Evolutionary conservation across 2,797 vertebrate species (phyloP), one percentile per base, ranked within the genome.

Genomic region (Remorina albescens): DNA sequence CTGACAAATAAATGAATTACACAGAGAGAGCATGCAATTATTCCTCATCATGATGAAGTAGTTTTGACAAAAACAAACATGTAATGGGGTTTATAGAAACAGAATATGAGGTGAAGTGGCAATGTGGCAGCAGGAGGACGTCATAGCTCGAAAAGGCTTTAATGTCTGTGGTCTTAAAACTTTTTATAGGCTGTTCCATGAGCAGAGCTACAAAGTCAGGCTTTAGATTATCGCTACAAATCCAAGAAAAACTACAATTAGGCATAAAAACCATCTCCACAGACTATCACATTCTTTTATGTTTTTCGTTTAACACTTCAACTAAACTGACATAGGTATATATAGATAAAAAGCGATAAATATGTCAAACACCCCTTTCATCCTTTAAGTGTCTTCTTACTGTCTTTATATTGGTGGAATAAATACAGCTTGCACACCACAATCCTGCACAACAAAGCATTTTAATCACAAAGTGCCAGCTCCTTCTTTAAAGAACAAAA

Each of bases 141-240:
- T 66, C 51, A 12, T 30, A 13, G 61, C 58, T 56, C 68, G 47
- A 56, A 74, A 74, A 56, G 69, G 83, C 50, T 85, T 67, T 80
- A 92, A 86, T 80, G 57, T 72, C 75, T 62, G 64, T 53, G 55
- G 67, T 80, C 4, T 6, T 74, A 77, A 86, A 76, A 59, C 30
- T 19, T 50, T 70, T 60, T 78, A 58, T 62, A 67, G 60, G 60
- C 42, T 53, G 59, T 7, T 51, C 6, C 37, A 34, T 50, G 42
- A 62, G 32, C 0, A 63, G 42, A 64, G 7, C 11, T 19, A 25
- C 37, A 51, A 44, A n/a, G 32, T 15, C 13, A 44, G 37, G 25
- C 54, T 47, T 8, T 6, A 46, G 37, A 66, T 32, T 25, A 44
- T 13, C 5, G 42, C 6, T 34, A 42, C 19, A 34, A 53, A 8